Evolutionary conservation across 2,888 invertebrate species (phyloP).

Genomic region (Tolmerus cingulatus): DNA sequence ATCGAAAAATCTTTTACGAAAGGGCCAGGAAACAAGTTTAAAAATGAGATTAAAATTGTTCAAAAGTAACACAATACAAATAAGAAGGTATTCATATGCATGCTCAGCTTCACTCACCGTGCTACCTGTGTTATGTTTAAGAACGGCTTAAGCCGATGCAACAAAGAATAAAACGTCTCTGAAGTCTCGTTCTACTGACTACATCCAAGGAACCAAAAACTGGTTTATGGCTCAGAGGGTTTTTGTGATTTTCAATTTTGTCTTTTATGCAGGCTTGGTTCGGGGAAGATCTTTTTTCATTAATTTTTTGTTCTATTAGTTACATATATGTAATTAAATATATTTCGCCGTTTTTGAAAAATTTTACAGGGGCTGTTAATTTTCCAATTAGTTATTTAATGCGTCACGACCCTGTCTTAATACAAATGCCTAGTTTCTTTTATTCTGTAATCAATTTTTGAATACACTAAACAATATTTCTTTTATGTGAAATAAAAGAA

Average conservation of each 20-base stretch:
- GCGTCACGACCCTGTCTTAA: too few relatives aligned
- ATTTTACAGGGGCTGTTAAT: too few relatives aligned
- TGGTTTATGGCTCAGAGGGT: not conserved
- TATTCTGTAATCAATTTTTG: too few relatives aligned
- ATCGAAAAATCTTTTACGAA: not conserved
- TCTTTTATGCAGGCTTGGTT: not conserved
- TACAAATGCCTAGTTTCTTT: too few relatives aligned
- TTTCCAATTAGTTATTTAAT: too few relatives aligned
- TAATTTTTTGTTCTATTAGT: not conserved
- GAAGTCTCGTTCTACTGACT: not conserved
- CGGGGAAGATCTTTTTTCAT: not conserved
- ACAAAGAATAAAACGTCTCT: not conserved
- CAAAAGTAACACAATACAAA: not conserved
- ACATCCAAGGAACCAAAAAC: not conserved
- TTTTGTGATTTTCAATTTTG: not conserved
- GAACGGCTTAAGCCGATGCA: not conserved
- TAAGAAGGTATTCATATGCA: not conserved
- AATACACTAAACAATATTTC: too few relatives aligned
- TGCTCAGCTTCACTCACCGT: not conserved
- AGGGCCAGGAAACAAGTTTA: not conserved
- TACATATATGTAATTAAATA: too few relatives aligned
- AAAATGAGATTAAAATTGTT: not conserved
- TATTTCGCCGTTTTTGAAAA: too few relatives aligned
- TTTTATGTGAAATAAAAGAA: too few relatives aligned
- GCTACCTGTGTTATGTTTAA: not conserved